Conservation (phyloP, 2,797 vertebrate species). For the Falco peregrinus region DNA sequence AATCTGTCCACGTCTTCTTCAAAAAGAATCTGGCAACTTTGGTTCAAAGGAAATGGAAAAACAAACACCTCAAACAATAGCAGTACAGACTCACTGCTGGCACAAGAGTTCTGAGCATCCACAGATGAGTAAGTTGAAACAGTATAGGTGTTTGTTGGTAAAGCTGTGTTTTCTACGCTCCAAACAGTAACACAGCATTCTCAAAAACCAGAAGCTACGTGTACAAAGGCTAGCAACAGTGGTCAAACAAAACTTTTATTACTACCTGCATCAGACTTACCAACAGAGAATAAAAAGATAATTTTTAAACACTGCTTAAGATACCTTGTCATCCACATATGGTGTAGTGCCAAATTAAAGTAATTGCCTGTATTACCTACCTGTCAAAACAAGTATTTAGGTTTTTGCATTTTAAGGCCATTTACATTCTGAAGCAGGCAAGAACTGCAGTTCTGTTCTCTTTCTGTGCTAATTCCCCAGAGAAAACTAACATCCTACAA, state of each 20-base stretch:
- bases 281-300: background rate
- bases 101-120: background rate
- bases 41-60: background rate
- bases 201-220: background rate
- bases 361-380: background rate
- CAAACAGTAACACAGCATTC: background rate
- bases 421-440: background rate
- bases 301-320: background rate
- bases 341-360: background rate
- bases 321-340: background rate
- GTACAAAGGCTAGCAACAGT: background rate
- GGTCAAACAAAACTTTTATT: background rate
- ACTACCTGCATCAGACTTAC: background rate
- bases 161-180: background rate
- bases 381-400: background rate
- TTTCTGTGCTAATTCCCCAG: background rate
- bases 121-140: background rate
- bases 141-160: background rate
- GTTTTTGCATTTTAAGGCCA: background rate
- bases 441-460: background rate
- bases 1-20: background rate
- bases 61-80: background rate
- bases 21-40: background rate
- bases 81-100: background rate
- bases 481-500: background rate